Conservation (phyloP, 2,113 vertebrate genomes). For the Fukomys damarensis region DNA sequence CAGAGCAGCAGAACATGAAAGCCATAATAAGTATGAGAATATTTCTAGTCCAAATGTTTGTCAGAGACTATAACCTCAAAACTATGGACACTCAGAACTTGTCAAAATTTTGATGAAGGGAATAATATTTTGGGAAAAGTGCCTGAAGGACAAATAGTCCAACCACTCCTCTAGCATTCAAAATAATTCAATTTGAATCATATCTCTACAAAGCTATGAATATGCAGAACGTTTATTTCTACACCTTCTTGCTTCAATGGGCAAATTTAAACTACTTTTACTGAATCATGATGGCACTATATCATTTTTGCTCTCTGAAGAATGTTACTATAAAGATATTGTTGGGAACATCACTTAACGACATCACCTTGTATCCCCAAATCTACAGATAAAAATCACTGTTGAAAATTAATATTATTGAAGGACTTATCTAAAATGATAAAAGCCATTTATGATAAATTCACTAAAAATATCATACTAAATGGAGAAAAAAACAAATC, state of each 20-base stretch:
- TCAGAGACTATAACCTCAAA: constrained; percentile 48
- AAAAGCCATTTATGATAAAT: not conserved
- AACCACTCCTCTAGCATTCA: not conserved
- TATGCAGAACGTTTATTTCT: not conserved
- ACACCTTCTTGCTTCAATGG: not conserved
- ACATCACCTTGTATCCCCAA: not conserved
- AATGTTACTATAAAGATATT: not conserved
- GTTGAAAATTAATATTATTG: constrained; percentile 6
- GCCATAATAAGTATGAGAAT: not conserved
- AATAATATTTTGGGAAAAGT: constrained; percentile 46
- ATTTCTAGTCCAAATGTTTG: constrained; percentile 18
- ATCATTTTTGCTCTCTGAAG: not conserved
- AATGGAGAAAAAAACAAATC: not conserved
- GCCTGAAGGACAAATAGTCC: constrained; percentile 7
- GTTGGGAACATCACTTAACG: not conserved
- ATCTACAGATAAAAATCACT: not conserved
- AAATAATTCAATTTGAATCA: constrained; percentile 33
- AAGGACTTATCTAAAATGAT: not conserved
- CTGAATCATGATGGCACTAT: not conserved
- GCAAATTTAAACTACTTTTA: not conserved
- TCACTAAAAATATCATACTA: not conserved
- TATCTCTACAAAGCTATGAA: not conserved
- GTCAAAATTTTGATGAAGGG: constrained; percentile 44
- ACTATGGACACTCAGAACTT: not conserved
- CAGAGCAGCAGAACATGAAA: constrained; percentile 7